Conservation (phyloP, 1,140 invertebrate species). For the Bilobella aurantiaca region DNA sequence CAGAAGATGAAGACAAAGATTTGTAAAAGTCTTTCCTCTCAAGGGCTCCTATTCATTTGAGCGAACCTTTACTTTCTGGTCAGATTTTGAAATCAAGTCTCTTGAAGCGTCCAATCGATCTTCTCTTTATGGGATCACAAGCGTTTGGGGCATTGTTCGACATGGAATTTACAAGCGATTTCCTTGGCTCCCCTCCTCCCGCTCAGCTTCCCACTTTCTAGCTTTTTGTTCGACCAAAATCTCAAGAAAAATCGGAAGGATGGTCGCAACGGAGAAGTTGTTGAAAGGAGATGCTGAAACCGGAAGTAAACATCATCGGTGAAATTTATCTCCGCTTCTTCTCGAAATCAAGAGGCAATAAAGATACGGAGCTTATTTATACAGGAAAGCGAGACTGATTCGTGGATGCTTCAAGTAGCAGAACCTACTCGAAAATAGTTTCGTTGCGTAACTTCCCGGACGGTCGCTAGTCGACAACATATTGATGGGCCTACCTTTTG, state of each 20-base stretch:
- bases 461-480: constrained; percentile 24
- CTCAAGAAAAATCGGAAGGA: not conserved
- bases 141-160: too few relatives aligned
- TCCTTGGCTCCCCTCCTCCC: too few relatives aligned
- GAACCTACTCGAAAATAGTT: not conserved
- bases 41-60: too few relatives aligned
- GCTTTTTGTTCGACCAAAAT: not conserved
- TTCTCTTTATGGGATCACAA: too few relatives aligned
- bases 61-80: too few relatives aligned
- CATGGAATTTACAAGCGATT: too few relatives aligned
- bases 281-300: not conserved
- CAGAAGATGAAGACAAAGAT: too few relatives aligned
- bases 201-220: too few relatives aligned
- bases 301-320: constrained; percentile 31
- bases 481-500: constrained; percentile 18
- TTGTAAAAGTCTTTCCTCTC: too few relatives aligned
- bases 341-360: constrained; percentile 33
- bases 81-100: too few relatives aligned
- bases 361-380: too few relatives aligned
- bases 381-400: constrained; percentile 21
- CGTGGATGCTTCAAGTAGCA: constrained; percentile 22
- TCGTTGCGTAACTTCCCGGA: constrained; percentile 12
- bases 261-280: not conserved
- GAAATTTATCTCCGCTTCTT: constrained; percentile 23
- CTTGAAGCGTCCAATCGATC: too few relatives aligned